Percentiles rank a stretch among this genome's conserved stretches.
phyloP scores from a whole-genome alignment of 2,113 vertebrate species.

The Colius striatus region DNA sequence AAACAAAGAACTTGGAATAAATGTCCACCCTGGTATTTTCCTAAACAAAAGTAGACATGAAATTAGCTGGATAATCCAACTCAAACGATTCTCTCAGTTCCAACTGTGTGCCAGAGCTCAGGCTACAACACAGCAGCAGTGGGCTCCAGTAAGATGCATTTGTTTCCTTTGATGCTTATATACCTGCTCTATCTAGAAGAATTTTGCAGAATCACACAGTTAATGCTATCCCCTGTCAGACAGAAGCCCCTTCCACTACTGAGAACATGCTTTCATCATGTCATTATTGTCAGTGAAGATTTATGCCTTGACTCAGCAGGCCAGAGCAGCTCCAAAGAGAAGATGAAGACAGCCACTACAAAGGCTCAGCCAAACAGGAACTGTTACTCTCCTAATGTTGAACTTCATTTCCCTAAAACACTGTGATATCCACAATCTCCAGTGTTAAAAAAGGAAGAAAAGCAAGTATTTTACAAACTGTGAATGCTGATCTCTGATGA shows the following conservation, averaged over 20 bases:
- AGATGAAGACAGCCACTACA: background rate
- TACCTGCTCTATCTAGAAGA: background rate
- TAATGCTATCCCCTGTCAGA: background rate
- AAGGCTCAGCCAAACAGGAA: background rate
- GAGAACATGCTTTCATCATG: background rate
- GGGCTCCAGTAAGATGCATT: fast-evolving
- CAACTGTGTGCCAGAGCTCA: background rate
- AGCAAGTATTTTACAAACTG: background rate
- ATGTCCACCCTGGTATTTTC: background rate
- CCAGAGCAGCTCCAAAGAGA: background rate
- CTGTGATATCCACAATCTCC: background rate
- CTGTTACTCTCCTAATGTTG: background rate
- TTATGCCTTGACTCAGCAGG: background rate
- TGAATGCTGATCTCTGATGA: background rate
- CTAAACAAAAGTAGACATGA: background rate
- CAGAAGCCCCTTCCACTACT: background rate
- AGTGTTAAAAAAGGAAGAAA: background rate
- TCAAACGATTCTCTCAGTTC: background rate
- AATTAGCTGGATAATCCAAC: background rate
- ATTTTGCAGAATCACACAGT: background rate
- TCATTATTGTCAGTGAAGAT: background rate
- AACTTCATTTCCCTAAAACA: background rate
- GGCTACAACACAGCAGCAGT: background rate
- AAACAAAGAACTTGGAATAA: background rate
- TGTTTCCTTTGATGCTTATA: background rate